phyloP scores from a whole-genome alignment of 53 echinoderm and acorn worm genomes.

The Zoroaster sp. region DNA sequence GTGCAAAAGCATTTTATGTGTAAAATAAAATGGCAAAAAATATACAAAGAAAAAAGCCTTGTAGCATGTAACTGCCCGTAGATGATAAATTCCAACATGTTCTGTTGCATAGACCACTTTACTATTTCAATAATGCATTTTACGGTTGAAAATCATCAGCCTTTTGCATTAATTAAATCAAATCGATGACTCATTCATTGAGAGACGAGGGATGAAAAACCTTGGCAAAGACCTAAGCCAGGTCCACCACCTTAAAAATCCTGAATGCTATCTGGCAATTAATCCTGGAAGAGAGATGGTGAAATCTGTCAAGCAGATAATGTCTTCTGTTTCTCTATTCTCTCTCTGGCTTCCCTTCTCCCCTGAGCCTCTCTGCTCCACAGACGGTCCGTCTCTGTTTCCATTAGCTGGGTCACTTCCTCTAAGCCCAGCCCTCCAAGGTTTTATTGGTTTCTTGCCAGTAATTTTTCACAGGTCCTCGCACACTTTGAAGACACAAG shows the following conservation, averaged over 20 bases:
- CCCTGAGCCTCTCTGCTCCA: background rate
- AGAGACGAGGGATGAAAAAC: background rate
- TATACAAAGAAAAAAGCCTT: background rate
- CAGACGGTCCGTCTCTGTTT: background rate
- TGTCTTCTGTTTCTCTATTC: background rate
- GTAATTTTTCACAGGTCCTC: slow-evolving; percentile 12
- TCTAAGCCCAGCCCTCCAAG: background rate
- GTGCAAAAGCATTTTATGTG: background rate
- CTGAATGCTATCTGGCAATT: slow-evolving; percentile 2
- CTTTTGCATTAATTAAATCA: slow-evolving; percentile 31
- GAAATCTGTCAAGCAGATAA: background rate
- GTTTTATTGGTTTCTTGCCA: background rate
- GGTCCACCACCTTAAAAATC: background rate
- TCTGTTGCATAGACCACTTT: background rate
- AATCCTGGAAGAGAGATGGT: background rate
- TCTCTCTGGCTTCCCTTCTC: background rate
- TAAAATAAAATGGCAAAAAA: background rate
- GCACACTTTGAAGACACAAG: background rate
- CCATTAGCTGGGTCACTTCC: slow-evolving; percentile 41
- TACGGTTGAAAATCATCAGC: slow-evolving; percentile 11
- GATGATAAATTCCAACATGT: background rate
- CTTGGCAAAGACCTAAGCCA: background rate
- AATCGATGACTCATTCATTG: slow-evolving; percentile 21
- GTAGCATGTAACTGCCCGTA: background rate
- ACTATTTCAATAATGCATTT: slow-evolving; percentile 32